phyloP scores from a whole-genome alignment of 2,888 invertebrate genomes.

The Hypomecis atomaria region DNA sequence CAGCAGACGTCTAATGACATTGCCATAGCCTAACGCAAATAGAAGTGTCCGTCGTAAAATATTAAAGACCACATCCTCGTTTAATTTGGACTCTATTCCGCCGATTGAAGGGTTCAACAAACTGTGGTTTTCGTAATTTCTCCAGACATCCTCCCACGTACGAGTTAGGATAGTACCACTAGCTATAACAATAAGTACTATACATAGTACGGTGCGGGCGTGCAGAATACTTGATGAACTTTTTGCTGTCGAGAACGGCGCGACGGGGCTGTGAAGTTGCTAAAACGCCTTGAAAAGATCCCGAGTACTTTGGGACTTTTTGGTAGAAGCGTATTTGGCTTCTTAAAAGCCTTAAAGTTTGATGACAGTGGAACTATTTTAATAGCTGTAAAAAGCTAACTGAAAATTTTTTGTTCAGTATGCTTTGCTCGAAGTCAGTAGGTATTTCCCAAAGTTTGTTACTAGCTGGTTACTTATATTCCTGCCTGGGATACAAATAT shows the following conservation, averaged over 20 bases:
- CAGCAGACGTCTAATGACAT: slow-evolving; percentile 14
- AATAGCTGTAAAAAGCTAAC: too few species aligned
- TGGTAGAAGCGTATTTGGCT: too few species aligned
- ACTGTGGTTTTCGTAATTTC: slow-evolving; percentile 34
- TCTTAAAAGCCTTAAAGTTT: too few species aligned
- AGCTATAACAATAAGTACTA: too few species aligned
- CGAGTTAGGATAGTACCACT: slow-evolving; percentile 38
- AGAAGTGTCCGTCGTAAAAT: slow-evolving; percentile 19
- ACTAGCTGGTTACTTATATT: too few species aligned
- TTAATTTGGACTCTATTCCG: slow-evolving; percentile 18
- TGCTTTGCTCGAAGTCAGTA: too few species aligned
- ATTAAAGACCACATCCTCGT: slow-evolving; percentile 6
- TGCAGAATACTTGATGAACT: slow-evolving; percentile 49
- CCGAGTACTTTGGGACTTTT: neutral
- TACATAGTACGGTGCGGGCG: slow-evolving; percentile 8
- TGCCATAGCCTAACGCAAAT: slow-evolving; percentile 10
- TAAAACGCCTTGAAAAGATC: neutral
- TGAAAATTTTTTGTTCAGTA: too few species aligned
- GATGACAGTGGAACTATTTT: too few species aligned
- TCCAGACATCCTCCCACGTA: slow-evolving; percentile 36
- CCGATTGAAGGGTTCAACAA: slow-evolving; percentile 22
- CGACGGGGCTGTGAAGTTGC: slow-evolving; percentile 13
- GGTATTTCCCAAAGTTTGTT: too few species aligned
- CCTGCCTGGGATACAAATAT: too few species aligned
- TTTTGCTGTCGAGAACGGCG: slow-evolving; percentile 30